Evolutionary conservation across 2,888 invertebrate genomes (phyloP).

Genomic region (Harpagoxenus sublaevis): DNA sequence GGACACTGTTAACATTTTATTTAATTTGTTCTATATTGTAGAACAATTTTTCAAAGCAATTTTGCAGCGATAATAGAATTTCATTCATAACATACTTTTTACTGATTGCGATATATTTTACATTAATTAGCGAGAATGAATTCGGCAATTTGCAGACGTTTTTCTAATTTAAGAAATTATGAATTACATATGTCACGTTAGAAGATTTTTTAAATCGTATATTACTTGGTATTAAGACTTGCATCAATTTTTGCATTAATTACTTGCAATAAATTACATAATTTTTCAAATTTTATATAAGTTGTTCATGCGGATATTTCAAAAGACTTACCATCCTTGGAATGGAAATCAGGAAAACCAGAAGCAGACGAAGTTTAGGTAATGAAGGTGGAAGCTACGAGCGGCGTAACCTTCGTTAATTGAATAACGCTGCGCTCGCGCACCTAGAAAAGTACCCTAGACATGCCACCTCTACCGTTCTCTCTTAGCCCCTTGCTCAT

Average conservation of each 20-base stretch:
- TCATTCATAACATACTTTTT: constrained; percentile 17
- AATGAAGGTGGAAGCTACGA: constrained; percentile 51
- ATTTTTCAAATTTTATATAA: background rate
- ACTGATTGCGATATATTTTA: background rate
- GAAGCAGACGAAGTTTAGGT: constrained; percentile 51
- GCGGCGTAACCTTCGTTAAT: constrained; percentile 48
- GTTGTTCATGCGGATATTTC: constrained; percentile 14
- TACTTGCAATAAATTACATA: background rate
- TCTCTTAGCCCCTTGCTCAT: constrained; percentile 14
- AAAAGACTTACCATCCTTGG: constrained; percentile 22
- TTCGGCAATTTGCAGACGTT: background rate
- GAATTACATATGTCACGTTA: background rate
- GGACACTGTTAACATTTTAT: background rate
- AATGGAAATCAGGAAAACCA: constrained; percentile 47
- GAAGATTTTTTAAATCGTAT: background rate
- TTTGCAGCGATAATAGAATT: background rate
- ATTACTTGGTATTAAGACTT: background rate
- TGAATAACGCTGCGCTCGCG: constrained; percentile 44
- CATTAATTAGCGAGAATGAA: background rate
- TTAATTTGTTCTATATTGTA: background rate
- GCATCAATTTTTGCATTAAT: background rate
- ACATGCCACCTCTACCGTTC: background rate
- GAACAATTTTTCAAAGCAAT: background rate
- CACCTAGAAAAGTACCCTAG: constrained; percentile 37
- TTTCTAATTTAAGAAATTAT: background rate